These are phyloP conservation scores for Oceanodroma tethys DNA, from an alignment of 2,113 vertebrate species.

Conservation along the genomic window DNA sequence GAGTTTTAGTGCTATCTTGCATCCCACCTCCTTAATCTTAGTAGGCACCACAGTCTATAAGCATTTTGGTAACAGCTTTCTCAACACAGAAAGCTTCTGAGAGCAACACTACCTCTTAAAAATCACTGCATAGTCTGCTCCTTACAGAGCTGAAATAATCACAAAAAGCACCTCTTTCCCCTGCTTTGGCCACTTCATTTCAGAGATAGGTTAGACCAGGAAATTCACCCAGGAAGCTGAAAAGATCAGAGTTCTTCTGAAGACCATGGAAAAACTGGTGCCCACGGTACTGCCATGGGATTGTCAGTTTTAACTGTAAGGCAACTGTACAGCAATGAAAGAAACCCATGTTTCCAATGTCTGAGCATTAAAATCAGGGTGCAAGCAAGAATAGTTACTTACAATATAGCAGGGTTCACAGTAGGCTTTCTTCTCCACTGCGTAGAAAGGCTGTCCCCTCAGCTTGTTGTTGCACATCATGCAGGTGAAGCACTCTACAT, in stretches of 20 bases:
- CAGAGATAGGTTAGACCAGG: neutral
- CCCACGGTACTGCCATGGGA: neutral
- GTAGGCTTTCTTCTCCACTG: constrained; percentile 96
- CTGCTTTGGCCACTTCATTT: neutral
- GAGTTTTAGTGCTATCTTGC: neutral
- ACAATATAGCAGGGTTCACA: constrained; percentile 98
- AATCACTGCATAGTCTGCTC: neutral
- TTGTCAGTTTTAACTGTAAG: neutral
- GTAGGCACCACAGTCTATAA: neutral
- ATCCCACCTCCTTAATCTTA: neutral
- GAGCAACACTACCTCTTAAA: neutral
- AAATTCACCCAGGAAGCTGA: neutral
- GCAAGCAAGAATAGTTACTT: constrained; percentile 58
- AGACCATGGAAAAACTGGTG: neutral
- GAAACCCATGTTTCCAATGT: neutral
- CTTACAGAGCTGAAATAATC: neutral
- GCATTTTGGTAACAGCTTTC: neutral
- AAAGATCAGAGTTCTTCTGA: neutral
- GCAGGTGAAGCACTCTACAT: constrained; percentile 93
- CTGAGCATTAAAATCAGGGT: neutral
- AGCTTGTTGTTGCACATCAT: constrained; percentile 89
- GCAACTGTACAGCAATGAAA: neutral
- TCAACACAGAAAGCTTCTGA: neutral
- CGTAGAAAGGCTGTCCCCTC: constrained; percentile 94
- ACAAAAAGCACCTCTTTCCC: neutral